Percentiles rank a stretch among this genome's conserved stretches.
These are phyloP conservation scores for Micrasema minimum DNA, from an alignment of 1,140 invertebrate genomes.

Conservation along the genomic window DNA sequence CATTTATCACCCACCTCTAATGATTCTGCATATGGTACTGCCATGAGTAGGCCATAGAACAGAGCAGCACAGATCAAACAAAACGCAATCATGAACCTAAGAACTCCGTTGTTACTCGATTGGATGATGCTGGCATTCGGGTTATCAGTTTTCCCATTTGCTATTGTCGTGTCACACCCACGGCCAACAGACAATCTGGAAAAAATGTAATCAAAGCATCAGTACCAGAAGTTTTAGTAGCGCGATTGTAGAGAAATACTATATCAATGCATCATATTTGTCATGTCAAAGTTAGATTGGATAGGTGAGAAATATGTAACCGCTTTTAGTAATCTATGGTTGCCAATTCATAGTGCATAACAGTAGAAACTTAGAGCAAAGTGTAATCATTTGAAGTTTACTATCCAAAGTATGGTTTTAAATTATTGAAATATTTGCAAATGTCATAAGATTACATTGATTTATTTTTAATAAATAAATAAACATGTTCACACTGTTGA, in stretches of 20 bases:
- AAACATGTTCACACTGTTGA: no score
- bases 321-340: no score
- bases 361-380: no score
- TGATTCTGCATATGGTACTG: conserved; percentile 72
- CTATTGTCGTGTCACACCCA: conserved; percentile 59
- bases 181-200: conserved; percentile 63
- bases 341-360: no score
- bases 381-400: no score
- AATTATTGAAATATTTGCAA: no score
- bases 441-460: no score
- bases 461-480: no score
- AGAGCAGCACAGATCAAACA: conserved; percentile 74
- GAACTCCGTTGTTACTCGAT: conserved; percentile 67
- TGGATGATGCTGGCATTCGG: conserved; percentile 59
- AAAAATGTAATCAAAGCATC: background rate
- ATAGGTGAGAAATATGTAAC: no score
- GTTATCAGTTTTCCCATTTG: conserved; percentile 60
- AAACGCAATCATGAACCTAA: conserved; percentile 75
- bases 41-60: conserved; percentile 73
- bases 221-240: background rate
- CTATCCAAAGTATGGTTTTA: no score
- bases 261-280: background rate
- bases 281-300: no score
- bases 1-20: conserved; percentile 61
- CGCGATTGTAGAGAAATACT: no score